These are phyloP conservation scores for Pipistrellus nathusii DNA, from an alignment of 2,797 vertebrate species.

Conservation along the genomic window DNA sequence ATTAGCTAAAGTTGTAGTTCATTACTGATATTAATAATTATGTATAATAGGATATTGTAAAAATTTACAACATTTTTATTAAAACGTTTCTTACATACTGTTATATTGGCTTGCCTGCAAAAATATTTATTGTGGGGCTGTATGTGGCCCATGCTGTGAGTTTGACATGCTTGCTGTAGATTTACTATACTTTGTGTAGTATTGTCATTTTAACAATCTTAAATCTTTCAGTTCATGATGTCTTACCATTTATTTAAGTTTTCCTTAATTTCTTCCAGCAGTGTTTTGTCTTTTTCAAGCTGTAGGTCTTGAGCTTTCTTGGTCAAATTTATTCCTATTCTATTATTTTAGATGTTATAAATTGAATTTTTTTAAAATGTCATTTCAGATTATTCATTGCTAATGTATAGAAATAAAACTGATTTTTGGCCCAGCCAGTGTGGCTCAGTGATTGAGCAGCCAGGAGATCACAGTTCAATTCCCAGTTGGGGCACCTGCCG, in stretches of 20 bases:
- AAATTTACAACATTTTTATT: too few species aligned
- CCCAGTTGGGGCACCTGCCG: too few species aligned
- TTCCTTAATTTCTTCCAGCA: background rate
- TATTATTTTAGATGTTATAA: slow-evolving; percentile 5
- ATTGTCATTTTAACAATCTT: background rate
- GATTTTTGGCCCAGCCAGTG: background rate
- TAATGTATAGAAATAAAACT: background rate
- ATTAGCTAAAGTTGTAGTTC: too few species aligned
- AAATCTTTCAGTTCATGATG: background rate
- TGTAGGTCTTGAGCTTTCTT: background rate
- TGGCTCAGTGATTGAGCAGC: too few species aligned
- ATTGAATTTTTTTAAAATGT: slow-evolving; percentile 34
- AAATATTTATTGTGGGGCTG: too few species aligned
- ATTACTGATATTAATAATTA: too few species aligned
- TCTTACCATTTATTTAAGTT: background rate
- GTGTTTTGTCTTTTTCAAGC: slow-evolving; percentile 3
- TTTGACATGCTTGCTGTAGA: background rate
- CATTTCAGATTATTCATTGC: background rate
- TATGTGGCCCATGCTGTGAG: too few species aligned
- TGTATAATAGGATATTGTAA: too few species aligned
- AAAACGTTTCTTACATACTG: too few species aligned
- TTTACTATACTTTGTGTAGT: background rate
- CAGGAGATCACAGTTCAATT: too few species aligned
- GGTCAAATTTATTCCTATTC: background rate
- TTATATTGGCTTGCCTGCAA: too few species aligned